Conservation (phyloP, 2,113 vertebrate genomes). For the Leptobrachium ailaonicum region DNA sequence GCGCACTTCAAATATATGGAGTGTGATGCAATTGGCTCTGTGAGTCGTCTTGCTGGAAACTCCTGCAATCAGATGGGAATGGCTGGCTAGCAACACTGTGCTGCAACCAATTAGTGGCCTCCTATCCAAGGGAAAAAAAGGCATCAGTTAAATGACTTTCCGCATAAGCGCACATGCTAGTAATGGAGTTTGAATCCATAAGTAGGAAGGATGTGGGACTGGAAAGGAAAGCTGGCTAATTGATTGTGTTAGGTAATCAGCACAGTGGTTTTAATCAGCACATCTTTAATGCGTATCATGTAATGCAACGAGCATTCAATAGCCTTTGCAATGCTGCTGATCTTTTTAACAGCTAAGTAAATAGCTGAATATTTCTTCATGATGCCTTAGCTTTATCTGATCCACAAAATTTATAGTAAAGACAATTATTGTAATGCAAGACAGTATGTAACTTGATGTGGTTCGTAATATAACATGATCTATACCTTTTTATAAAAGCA, state of each 20-base stretch:
- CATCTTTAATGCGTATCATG: not conserved
- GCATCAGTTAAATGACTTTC: conserved; percentile 31
- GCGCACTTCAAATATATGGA: conserved; percentile 11
- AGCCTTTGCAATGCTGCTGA: not conserved
- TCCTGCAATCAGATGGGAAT: conserved; percentile 31
- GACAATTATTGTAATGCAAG: no score
- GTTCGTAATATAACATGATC: no score
- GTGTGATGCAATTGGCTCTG: conserved; percentile 32
- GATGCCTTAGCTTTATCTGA: no score
- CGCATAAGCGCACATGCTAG: conserved; percentile 25
- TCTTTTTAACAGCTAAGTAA: no score
- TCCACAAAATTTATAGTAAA: no score
- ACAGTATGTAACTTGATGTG: no score
- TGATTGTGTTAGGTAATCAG: not conserved
- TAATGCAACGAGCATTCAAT: not conserved
- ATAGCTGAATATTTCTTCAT: no score
- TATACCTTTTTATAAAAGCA: no score
- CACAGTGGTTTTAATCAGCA: not conserved
- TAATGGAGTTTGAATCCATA: conserved; percentile 37
- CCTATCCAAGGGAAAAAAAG: not conserved
- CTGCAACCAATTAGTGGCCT: conserved; percentile 23
- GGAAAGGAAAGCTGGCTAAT: not conserved
- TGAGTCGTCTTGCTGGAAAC: conserved; percentile 10
- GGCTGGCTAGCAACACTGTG: conserved; percentile 42
- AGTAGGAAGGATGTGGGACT: conserved; percentile 3